These are phyloP conservation scores for Pogonognathellus flavescens DNA, from an alignment of 1,140 invertebrate genomes.

Conservation along the genomic window DNA sequence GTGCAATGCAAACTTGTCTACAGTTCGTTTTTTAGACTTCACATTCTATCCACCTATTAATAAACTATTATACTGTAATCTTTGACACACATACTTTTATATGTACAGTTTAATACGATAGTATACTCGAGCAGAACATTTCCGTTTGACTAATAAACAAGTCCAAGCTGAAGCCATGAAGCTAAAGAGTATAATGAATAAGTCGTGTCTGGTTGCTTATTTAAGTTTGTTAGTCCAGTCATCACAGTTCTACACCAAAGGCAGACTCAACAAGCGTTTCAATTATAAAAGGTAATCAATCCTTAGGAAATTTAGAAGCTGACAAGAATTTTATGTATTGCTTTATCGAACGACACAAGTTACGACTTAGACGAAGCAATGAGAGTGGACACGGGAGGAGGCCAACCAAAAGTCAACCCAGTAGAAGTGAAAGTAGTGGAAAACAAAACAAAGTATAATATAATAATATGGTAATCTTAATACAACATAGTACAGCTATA, in stretches of 20 bases:
- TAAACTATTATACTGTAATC: neutral
- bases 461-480: too few species aligned
- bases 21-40: neutral
- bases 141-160: neutral
- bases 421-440: too few species aligned
- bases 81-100: neutral
- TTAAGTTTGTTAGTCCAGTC: neutral
- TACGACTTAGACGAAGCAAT: too few species aligned
- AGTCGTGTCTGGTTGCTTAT: neutral
- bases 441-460: too few species aligned
- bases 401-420: neutral
- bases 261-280: conserved; percentile 34
- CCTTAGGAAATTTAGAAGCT: conserved; percentile 21
- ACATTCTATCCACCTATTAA: neutral
- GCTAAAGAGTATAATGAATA: neutral
- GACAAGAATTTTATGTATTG: conserved; percentile 9
- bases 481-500: too few species aligned
- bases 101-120: neutral
- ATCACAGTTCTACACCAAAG: neutral
- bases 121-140: neutral
- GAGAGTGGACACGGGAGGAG: neutral
- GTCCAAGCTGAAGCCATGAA: too few species aligned
- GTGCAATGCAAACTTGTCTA: neutral
- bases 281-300: conserved; percentile 34
- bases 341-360: neutral